A percentile compares a stretch with the other conserved stretches of the same genome.
phyloP scores from a whole-genome alignment of 2,797 vertebrate genomes.

The Artibeus lituratus region DNA sequence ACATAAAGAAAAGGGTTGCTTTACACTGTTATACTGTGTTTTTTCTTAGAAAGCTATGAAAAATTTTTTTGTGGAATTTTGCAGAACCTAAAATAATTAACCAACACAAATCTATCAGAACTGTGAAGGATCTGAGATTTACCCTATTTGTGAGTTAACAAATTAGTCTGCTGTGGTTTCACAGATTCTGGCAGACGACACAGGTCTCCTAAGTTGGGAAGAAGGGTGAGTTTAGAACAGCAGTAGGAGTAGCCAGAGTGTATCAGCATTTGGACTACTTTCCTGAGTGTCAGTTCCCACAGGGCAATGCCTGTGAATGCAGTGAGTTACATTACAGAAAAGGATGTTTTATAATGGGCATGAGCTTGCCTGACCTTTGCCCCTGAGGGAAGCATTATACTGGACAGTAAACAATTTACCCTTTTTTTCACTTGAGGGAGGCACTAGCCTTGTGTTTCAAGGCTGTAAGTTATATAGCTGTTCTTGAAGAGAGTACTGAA shows the following conservation, averaged over 20 bases:
- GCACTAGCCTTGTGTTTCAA: background rate
- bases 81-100: background rate
- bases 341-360: background rate
- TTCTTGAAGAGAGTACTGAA: background rate
- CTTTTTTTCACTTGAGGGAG: background rate
- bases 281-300: background rate
- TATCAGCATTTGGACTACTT: background rate
- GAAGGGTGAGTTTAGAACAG: background rate
- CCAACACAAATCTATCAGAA: background rate
- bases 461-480: background rate
- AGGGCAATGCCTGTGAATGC: background rate
- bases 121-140: background rate
- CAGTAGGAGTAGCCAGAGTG: background rate
- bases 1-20: background rate
- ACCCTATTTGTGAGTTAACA: background rate
- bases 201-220: background rate
- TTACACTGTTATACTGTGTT: background rate
- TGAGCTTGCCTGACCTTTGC: background rate
- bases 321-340: background rate
- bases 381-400: background rate
- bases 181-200: background rate
- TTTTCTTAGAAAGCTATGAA: background rate
- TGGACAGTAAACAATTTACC: background rate
- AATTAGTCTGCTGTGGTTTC: background rate
- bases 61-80: background rate